phyloP scores from a whole-genome alignment of 2,888 invertebrate species.

The Nysson spinosus region DNA sequence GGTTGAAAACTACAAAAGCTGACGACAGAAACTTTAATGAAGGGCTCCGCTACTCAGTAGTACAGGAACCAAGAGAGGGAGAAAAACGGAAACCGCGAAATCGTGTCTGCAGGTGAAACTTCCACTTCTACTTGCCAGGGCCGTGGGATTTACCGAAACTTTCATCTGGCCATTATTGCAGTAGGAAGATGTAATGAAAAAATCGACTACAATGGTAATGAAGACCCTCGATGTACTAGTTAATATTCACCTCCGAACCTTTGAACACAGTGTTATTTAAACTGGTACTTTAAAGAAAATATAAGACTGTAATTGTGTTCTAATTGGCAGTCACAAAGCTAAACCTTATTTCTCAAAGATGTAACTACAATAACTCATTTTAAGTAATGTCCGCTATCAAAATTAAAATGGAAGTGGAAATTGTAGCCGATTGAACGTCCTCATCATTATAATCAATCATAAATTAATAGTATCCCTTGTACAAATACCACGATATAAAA shows the following conservation, averaged over 20 bases:
- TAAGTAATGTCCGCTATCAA: too few relatives aligned
- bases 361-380: too few relatives aligned
- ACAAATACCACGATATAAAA: too few relatives aligned
- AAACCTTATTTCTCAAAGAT: too few relatives aligned
- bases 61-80: conserved; percentile 7
- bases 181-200: conserved; percentile 8
- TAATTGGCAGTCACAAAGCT: too few relatives aligned
- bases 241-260: conserved; percentile 2
- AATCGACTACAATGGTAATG: conserved; percentile 29
- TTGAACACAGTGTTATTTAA: too few relatives aligned
- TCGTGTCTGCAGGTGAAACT: conserved; percentile 51
- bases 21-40: conserved; percentile 62
- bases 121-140: conserved; percentile 33
- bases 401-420: too few relatives aligned
- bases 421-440: too few relatives aligned
- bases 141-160: conserved; percentile 43
- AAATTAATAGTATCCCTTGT: too few relatives aligned
- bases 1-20: conserved; percentile 59
- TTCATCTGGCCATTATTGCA: conserved; percentile 24
- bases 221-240: neutral
- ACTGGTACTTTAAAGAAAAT: too few relatives aligned
- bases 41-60: conserved; percentile 36
- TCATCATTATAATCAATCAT: too few relatives aligned
- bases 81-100: conserved; percentile 32
- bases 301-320: conserved; percentile 3